Conservation (phyloP, 2,888 invertebrate genomes). For the Syrphus vitripennis region DNA sequence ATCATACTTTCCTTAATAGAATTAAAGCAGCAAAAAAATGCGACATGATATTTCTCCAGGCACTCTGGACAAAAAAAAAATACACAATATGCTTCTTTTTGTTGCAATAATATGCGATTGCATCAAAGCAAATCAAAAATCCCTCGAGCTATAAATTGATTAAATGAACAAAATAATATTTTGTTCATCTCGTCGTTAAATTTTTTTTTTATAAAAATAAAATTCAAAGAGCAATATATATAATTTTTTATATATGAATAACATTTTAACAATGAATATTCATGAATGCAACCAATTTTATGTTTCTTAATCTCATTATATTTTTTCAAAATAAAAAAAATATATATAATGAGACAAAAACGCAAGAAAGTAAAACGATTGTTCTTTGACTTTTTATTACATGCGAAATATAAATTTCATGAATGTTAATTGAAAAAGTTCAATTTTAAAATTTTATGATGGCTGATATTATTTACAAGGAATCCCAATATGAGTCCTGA, state of each 20-base stretch:
- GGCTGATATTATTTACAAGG: not conserved
- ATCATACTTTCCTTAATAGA: not conserved
- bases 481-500: not conserved
- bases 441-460: not conserved
- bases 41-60: not conserved
- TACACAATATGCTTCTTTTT: not conserved
- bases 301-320: not conserved
- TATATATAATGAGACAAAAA: too few relatives aligned
- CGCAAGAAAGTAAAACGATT: not conserved
- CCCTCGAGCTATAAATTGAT: not conserved
- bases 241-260: not conserved
- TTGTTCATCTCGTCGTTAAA: too few relatives aligned
- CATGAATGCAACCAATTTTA: not conserved
- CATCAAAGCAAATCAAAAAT: slow-evolving; percentile 7
- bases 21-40: not conserved
- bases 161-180: not conserved
- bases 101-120: slow-evolving; percentile 5
- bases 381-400: not conserved
- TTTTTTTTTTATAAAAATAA: not conserved
- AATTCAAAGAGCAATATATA: not conserved
- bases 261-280: not conserved
- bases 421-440: not conserved
- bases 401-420: not conserved
- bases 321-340: not conserved
- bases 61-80: not conserved